Percentiles rank a stretch among this genome's conserved stretches.
phyloP scores from a whole-genome alignment of 2,113 vertebrate genomes.

The Dromaius novaehollandiae region DNA sequence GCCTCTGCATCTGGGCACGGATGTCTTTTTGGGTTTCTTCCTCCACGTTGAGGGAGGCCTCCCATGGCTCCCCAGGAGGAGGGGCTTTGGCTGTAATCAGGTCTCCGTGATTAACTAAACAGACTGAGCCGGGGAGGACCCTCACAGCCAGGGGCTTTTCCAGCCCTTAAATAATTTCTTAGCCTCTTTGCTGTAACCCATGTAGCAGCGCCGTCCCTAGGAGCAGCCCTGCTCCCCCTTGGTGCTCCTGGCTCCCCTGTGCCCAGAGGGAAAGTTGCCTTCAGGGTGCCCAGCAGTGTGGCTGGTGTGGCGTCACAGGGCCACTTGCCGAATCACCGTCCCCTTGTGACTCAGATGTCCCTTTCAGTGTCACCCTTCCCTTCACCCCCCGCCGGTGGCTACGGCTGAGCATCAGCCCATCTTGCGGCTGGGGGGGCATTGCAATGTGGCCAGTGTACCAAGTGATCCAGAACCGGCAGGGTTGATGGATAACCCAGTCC shows the following conservation, averaged over 20 bases:
- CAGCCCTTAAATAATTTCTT: background rate
- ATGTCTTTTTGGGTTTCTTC: background rate
- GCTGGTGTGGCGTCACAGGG: background rate
- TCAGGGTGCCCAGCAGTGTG: background rate
- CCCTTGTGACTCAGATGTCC: background rate
- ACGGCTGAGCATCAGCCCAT: background rate
- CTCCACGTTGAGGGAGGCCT: background rate
- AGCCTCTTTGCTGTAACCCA: background rate
- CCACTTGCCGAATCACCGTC: rapidly evolving
- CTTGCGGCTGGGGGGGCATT: background rate
- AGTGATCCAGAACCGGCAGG: conserved; percentile 49
- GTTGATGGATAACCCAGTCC: conserved; percentile 63
- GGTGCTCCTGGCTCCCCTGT: background rate
- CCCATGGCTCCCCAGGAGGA: background rate
- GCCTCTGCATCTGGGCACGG: background rate
- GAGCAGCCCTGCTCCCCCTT: background rate
- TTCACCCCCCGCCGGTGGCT: background rate
- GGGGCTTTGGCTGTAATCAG: background rate
- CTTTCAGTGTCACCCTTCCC: background rate
- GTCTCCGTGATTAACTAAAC: background rate
- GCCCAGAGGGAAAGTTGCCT: background rate
- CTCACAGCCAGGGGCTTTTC: background rate
- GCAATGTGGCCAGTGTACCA: background rate
- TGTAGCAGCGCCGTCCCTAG: background rate
- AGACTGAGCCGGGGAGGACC: background rate